Percentiles rank a stretch among this genome's conserved stretches.
Evolutionary conservation across 53 echinoderm and acorn worm genomes (phyloP).

Genomic region (Zoroaster sp.): DNA sequence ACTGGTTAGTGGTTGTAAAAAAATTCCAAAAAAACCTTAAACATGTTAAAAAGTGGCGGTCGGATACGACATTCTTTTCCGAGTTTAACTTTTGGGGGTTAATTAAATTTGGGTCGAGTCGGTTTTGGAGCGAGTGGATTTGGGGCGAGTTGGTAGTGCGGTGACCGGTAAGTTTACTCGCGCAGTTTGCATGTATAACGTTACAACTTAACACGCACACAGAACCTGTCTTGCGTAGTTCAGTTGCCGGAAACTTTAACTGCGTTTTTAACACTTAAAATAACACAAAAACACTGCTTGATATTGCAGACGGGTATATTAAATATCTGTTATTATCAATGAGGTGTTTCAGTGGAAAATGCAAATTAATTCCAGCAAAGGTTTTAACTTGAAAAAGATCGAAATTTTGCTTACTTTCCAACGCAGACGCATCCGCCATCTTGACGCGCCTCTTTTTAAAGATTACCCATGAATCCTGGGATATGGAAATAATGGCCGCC

Average conservation of each 20-base stretch:
- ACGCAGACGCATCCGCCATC: slow-evolving; percentile 91
- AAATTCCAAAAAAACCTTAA: no score
- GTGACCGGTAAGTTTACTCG: no score
- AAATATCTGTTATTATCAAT: neutral
- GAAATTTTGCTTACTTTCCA: slow-evolving; percentile 77
- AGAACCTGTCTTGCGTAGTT: slow-evolving; percentile 18
- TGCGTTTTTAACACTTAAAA: neutral
- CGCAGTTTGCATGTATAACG: neutral
- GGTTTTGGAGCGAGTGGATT: no score
- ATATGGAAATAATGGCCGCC: slow-evolving; percentile 39
- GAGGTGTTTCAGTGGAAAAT: neutral
- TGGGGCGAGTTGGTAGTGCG: no score
- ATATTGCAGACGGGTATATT: neutral
- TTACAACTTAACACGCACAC: neutral
- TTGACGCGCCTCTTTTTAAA: slow-evolving; percentile 99
- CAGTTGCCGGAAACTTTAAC: neutral
- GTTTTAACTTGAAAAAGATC: neutral
- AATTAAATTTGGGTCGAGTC: no score
- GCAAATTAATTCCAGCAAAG: neutral
- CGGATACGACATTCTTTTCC: no score
- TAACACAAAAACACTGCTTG: neutral
- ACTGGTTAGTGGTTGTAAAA: no score
- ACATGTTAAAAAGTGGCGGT: no score
- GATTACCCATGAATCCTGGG: slow-evolving; percentile 65
- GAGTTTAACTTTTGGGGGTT: no score